Base-by-base conservation (phyloP, 1,140 invertebrate genomes). In the Drosophila burlai region DNA sequence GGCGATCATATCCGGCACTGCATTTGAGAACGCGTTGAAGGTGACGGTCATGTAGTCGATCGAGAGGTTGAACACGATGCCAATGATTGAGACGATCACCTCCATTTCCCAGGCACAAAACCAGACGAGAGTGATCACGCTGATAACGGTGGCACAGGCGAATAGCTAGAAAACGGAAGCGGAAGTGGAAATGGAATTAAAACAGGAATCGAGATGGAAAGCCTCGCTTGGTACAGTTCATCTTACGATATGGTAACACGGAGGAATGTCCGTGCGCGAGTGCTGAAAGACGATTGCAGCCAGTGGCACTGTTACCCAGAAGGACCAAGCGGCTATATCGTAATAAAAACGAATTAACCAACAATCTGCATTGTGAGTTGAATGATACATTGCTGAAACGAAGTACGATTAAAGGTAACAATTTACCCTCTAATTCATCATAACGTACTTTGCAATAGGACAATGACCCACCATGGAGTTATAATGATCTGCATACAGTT, bases 211-310 rank as follows among this genome's bases (percentile, higher is more conserved):
- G 1, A 1, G n/a, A 11, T 0, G 13, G 15, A 26, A 15, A 8
- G 21, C 11, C 11, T 15, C 1, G 18, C 18, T 15, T 4, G 13
- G 5, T 16, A 4, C 34, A 34, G 6, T 31, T 6, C 40, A 13
- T 16, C 67, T 68, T 69, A 89, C 85, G 0, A 29, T 7, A 18
- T 89, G 85, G 50, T 82, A 89, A 4, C 9, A 16, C 0, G 85
- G 85, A 6, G 85, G 85, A 7, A 80, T 13, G 49, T 89, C 85
- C 3, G 85, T 89, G 18, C 85, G 81, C 0, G 81, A 18, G 9
- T 67, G 42, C 0, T 40, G 0, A n/a, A 84, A 85, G 2, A 81
- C 58, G 3, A 43, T 8, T 0, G 73, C 2, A 3, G 75, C 49
- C 49, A 89, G 7, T 0, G 84, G 84, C 10, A 84, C 15, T 1